Percentiles rank a stretch among this genome's conserved stretches.
Conservation (phyloP, 2,113 vertebrate genomes). For the Podilymbus podiceps region DNA sequence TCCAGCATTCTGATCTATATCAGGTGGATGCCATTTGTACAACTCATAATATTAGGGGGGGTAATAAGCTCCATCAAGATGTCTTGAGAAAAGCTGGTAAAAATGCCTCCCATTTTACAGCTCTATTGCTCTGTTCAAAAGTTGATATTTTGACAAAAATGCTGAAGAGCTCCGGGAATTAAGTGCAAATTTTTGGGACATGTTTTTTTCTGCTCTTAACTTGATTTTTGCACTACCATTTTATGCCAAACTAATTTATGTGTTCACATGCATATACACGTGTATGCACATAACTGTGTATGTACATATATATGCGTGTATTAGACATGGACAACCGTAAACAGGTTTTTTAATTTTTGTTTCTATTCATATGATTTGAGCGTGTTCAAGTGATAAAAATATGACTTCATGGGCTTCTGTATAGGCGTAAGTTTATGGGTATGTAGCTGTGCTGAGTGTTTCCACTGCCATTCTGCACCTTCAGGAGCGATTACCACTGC, state of each 20-base stretch:
- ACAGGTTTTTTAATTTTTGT: no score
- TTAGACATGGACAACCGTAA: not conserved
- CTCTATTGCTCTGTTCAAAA: not conserved
- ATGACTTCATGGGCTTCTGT: not conserved
- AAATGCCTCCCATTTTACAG: not conserved
- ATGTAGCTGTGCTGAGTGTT: not conserved
- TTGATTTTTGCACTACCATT: not conserved
- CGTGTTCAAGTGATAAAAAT: not conserved
- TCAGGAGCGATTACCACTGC: not conserved
- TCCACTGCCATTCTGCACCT: no score
- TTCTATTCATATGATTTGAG: not conserved
- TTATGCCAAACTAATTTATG: no score
- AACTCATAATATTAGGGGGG: not conserved
- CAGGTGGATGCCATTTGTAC: not conserved
- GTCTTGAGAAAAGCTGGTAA: not conserved
- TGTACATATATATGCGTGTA: no score
- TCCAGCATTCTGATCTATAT: not conserved
- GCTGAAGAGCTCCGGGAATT: not conserved
- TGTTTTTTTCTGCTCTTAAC: not conserved
- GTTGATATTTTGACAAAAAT: not conserved
- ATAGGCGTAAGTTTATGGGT: rapidly evolving
- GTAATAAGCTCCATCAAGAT: not conserved
- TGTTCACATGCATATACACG: not conserved
- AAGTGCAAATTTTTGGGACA: not conserved
- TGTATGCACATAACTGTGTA: not conserved